Percentiles rank a stretch among this genome's conserved stretches.
phyloP scores from a whole-genome alignment of 2,888 invertebrate species.

The Drosophila planitibia region DNA sequence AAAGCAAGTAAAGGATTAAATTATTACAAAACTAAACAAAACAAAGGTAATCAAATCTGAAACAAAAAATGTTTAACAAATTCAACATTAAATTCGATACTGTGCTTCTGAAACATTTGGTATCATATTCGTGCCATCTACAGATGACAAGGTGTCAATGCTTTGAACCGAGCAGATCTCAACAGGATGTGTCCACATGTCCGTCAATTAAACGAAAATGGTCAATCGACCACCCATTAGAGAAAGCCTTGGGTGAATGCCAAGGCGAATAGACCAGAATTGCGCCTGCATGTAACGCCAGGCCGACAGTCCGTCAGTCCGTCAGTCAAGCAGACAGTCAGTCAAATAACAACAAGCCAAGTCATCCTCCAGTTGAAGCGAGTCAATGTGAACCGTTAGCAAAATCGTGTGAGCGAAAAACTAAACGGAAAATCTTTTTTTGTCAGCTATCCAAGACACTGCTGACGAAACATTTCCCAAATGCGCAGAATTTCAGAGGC shows the following conservation, averaged over 20 bases:
- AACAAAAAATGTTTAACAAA: constrained; percentile 1
- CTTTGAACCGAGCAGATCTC: constrained; percentile 29
- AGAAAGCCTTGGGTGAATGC: constrained; percentile 76
- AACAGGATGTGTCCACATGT: constrained; percentile 74
- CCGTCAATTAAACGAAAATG: constrained; percentile 79
- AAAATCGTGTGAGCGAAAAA: constrained; percentile 53
- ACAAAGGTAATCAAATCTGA: constrained; percentile 42
- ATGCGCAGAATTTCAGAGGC: constrained; percentile 72
- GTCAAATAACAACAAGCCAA: constrained; percentile 11
- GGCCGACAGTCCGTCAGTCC: constrained; percentile 5
- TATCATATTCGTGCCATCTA: constrained; percentile 54
- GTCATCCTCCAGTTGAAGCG: constrained; percentile 31
- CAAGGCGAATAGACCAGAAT: constrained; percentile 50
- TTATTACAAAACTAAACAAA: constrained; percentile 11
- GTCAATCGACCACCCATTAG: constrained; percentile 74
- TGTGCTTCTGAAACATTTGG: constrained; percentile 32
- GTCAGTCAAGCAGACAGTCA: not conserved
- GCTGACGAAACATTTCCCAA: constrained; percentile 61
- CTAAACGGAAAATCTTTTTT: constrained; percentile 52
- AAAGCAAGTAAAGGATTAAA: constrained; percentile 39
- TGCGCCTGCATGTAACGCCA: constrained; percentile 30
- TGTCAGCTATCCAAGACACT: constrained; percentile 53
- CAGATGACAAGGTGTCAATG: constrained; percentile 73
- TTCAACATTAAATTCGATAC: not conserved
- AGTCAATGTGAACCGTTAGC: constrained; percentile 54